Evolutionary conservation across 2,113 vertebrate genomes (phyloP).

Genomic region (Pogona vitticeps): DNA sequence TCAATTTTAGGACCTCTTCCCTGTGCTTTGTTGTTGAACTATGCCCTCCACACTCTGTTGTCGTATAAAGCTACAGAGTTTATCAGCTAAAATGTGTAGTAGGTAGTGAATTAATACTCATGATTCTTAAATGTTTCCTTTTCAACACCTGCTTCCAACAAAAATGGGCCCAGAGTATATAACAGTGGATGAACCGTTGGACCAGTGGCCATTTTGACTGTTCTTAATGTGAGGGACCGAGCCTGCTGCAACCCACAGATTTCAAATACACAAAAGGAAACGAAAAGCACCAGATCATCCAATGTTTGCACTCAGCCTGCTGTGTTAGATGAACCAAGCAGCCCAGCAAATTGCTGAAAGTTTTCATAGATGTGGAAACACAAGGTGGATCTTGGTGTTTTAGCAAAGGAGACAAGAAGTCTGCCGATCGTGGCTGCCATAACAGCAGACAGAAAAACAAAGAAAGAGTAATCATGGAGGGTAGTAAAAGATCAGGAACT

Average conservation of each 20-base stretch:
- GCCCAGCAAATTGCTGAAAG: neutral
- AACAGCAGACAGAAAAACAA: conserved; percentile 30
- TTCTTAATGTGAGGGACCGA: neutral
- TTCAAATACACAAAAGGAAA: conserved; percentile 10
- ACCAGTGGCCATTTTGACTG: neutral
- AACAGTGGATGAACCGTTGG: neutral
- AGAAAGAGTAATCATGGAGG: conserved; percentile 1
- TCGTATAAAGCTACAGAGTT: no score
- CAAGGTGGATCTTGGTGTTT: conserved; percentile 11
- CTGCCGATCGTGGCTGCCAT: conserved; percentile 22
- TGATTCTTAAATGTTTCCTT: neutral
- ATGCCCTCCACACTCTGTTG: neutral
- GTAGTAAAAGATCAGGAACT: conserved; percentile 22
- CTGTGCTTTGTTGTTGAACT: neutral
- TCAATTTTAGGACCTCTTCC: neutral
- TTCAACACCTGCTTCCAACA: neutral
- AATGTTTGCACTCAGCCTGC: conserved; percentile 16
- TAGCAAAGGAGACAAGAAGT: conserved; percentile 33
- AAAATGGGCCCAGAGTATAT: neutral
- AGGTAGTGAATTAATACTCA: neutral
- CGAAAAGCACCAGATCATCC: neutral
- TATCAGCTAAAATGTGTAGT: neutral
- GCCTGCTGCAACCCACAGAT: neutral
- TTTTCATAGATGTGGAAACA: conserved; percentile 23
- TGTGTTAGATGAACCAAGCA: conserved; percentile 25